Conservation (phyloP, 2,113 vertebrate genomes). For the Myotis brandtii region DNA sequence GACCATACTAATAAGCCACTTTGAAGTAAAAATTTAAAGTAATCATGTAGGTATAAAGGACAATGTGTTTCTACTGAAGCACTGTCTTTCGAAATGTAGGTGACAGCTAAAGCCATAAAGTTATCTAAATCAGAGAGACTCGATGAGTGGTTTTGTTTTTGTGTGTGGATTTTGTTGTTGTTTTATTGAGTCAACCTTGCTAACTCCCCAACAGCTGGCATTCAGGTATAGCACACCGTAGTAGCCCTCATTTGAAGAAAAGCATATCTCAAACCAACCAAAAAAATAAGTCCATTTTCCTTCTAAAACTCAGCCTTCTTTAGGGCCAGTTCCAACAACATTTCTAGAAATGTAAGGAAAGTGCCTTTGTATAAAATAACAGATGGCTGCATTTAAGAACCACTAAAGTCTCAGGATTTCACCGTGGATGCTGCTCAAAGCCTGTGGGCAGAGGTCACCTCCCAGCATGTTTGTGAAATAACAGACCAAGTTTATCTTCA, state of each 20-base stretch:
- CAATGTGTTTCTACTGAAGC: neutral
- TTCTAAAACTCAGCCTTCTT: neutral
- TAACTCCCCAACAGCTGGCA: neutral
- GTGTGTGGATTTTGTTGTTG: neutral
- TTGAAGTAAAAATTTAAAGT: slow-evolving; percentile 19
- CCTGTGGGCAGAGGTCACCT: neutral
- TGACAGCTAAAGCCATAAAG: neutral
- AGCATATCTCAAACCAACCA: neutral
- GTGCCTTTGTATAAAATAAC: neutral
- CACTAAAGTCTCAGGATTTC: slow-evolving; percentile 23
- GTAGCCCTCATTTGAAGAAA: neutral
- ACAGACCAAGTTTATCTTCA: neutral
- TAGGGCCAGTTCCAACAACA: neutral
- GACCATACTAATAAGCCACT: neutral
- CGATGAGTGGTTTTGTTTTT: neutral
- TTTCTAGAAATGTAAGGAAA: slow-evolving; percentile 18
- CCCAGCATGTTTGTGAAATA: neutral
- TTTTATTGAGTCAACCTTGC: neutral
- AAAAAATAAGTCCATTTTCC: slow-evolving; percentile 1
- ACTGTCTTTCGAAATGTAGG: neutral
- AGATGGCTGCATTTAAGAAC: neutral
- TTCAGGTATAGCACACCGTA: neutral
- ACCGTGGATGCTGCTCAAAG: neutral
- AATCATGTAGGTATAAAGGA: neutral
- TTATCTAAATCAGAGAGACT: neutral